Percentiles rank a stretch among this genome's conserved stretches.
These are phyloP conservation scores for Apistogramma diplotaenia DNA, from an alignment of 2,113 vertebrate genomes.

Conservation along the genomic window DNA sequence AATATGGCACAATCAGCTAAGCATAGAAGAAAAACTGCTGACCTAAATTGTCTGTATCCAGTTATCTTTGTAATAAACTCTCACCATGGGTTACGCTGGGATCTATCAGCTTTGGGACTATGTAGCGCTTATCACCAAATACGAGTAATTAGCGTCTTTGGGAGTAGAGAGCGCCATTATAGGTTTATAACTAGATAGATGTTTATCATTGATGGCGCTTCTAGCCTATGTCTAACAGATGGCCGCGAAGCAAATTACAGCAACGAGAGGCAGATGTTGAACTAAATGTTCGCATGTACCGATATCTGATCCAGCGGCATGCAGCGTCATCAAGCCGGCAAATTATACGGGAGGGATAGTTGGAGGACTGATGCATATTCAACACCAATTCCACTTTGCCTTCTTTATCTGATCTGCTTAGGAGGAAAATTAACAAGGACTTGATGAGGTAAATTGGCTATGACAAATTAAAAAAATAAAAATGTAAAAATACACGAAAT, in stretches of 20 bases:
- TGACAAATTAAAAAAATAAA: neutral
- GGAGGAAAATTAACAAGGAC: conserved; percentile 14
- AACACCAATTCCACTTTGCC: conserved; percentile 10
- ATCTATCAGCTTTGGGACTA: conserved; percentile 17
- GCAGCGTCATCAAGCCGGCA: conserved; percentile 39
- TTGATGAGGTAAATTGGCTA: neutral
- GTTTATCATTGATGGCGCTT: conserved; percentile 38
- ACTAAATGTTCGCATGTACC: conserved; percentile 54
- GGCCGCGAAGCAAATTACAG: conserved; percentile 57
- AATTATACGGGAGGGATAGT: conserved; percentile 46
- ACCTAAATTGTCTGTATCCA: conserved; percentile 6
- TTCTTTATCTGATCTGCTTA: conserved; percentile 19
- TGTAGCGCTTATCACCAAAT: neutral
- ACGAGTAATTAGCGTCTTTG: conserved; percentile 39
- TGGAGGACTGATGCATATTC: conserved; percentile 32
- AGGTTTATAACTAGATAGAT: conserved; percentile 58
- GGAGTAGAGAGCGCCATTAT: conserved; percentile 37
- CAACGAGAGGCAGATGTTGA: conserved; percentile 69
- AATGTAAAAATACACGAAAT: neutral
- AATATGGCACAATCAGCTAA: conserved; percentile 17
- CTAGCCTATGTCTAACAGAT: conserved; percentile 60
- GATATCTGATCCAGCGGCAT: conserved; percentile 51
- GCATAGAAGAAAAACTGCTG: conserved; percentile 8
- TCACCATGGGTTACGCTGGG: neutral
- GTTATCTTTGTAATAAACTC: conserved; percentile 2